phyloP scores from a whole-genome alignment of 2,113 vertebrate species.

The Oncorhynchus clarkii region DNA sequence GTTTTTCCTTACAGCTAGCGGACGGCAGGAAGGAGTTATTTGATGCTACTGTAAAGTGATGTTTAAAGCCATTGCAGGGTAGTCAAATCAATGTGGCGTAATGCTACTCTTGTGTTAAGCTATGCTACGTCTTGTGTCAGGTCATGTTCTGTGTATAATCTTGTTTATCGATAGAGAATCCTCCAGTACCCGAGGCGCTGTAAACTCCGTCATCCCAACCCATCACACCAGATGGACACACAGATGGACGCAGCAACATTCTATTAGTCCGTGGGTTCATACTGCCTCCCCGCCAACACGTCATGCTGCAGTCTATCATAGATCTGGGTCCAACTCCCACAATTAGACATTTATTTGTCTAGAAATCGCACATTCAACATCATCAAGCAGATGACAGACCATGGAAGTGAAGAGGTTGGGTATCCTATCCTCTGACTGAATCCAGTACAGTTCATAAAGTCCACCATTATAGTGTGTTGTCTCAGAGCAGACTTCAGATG shows the following conservation, averaged over 20 bases:
- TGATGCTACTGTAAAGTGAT: too few relatives aligned
- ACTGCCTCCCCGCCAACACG: constrained; percentile 54
- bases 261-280: constrained; percentile 53
- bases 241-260: constrained; percentile 71
- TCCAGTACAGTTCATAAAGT: constrained; percentile 2
- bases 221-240: constrained; percentile 69
- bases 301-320: constrained; percentile 60
- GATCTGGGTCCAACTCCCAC: constrained; percentile 48
- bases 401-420: constrained; percentile 45
- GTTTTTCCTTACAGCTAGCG: too few relatives aligned
- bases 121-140: constrained; percentile 26
- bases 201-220: constrained; percentile 28
- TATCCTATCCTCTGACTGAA: background rate
- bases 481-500: constrained; percentile 15
- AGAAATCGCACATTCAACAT: constrained; percentile 49
- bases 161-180: constrained; percentile 36
- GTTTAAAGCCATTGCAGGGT: too few relatives aligned
- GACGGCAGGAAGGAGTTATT: too few relatives aligned
- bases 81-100: background rate
- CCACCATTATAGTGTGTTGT: constrained; percentile 25
- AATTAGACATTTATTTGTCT: constrained; percentile 55
- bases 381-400: constrained; percentile 33
- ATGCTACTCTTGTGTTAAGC: constrained; percentile 7
- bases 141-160: constrained; percentile 37
- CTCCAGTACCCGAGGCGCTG: constrained; percentile 40